phyloP scores from a whole-genome alignment of 2,113 vertebrate genomes.

The Aegotheles bennettii region DNA sequence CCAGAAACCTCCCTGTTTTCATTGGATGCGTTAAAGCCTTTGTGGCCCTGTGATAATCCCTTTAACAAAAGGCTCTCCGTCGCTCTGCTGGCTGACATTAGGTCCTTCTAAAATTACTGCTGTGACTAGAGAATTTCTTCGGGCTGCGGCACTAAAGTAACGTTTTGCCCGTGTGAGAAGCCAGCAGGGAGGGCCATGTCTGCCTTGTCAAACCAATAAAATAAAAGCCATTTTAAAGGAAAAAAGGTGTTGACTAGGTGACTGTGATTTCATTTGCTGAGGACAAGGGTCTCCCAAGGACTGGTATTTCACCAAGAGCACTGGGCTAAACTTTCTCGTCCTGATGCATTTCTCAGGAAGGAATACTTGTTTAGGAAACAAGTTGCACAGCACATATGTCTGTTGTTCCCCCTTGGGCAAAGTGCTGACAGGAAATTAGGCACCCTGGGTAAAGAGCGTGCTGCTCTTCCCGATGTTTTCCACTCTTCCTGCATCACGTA shows the following conservation, averaged over 20 bases:
- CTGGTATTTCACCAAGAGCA: not conserved
- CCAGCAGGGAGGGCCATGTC: not conserved
- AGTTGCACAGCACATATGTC: not conserved
- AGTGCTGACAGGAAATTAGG: not conserved
- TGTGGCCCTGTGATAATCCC: not conserved
- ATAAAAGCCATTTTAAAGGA: not conserved
- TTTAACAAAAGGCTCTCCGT: not conserved
- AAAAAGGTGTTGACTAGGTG: not conserved
- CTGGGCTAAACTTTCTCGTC: not conserved
- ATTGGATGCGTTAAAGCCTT: not conserved
- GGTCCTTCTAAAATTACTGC: not conserved
- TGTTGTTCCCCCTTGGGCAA: not conserved
- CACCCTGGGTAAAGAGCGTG: fast-evolving
- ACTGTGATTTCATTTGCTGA: not conserved
- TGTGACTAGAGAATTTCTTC: not conserved
- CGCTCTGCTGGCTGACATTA: not conserved
- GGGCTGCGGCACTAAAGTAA: not conserved
- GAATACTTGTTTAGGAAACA: not conserved
- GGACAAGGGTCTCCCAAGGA: not conserved
- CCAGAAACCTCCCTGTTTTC: not conserved
- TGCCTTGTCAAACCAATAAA: not conserved
- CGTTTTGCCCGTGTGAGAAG: not conserved
- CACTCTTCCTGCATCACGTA: not conserved
- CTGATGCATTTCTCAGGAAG: not conserved
- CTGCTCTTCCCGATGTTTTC: not conserved